phyloP scores from a whole-genome alignment of 2,797 vertebrate genomes.

The Bovichtus variegatus region DNA sequence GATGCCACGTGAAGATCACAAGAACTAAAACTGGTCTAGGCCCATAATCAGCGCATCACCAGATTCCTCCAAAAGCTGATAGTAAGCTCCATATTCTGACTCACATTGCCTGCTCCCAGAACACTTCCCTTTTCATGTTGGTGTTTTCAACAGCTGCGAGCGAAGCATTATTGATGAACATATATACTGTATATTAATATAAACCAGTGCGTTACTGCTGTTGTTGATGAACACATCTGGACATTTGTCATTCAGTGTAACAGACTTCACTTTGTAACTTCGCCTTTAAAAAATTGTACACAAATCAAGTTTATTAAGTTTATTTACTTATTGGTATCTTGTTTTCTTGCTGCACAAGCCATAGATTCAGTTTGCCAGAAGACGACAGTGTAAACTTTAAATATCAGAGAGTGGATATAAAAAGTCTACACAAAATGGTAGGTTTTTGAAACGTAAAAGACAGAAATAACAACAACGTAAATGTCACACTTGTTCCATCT shows the following conservation, averaged over 20 bases:
- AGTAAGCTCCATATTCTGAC: background rate
- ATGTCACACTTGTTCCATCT: no score
- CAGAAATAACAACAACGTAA: no score
- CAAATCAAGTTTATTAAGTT: no score
- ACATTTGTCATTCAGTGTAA: background rate
- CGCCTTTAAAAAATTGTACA: background rate
- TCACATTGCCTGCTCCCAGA: background rate
- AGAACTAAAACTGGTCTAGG: background rate
- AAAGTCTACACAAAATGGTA: no score
- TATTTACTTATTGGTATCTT: no score
- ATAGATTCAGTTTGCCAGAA: no score
- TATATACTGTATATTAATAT: background rate
- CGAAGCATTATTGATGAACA: background rate
- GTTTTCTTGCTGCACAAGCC: no score
- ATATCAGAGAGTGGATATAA: no score
- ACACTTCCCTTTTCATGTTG: background rate
- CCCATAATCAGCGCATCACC: background rate
- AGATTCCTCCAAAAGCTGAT: background rate
- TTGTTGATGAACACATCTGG: background rate
- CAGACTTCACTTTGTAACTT: background rate
- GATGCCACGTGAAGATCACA: background rate
- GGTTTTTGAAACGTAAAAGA: no score
- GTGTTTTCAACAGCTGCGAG: slow-evolving; percentile 1
- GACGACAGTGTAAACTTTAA: no score
- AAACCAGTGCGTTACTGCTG: background rate